phyloP scores from a whole-genome alignment of 2,797 vertebrate genomes.

The Semaprochilodus insignis region DNA sequence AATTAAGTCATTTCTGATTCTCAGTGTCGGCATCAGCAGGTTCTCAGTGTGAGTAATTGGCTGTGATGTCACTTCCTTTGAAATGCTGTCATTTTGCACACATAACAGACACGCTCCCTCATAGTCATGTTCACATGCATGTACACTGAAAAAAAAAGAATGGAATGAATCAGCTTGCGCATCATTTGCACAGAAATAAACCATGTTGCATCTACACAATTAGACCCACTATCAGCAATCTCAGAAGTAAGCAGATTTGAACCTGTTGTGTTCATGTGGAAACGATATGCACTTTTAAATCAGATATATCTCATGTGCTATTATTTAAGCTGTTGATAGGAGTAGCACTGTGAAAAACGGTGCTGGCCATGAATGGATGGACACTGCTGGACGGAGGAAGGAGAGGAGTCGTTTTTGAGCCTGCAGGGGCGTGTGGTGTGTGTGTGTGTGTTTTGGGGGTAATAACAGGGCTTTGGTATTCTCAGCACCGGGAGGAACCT shows the following conservation, averaged over 20 bases:
- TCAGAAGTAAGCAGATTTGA: not conserved
- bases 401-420: conserved; percentile 18
- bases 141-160: not conserved
- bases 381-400: conserved; percentile 19
- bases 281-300: not conserved
- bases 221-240: no score
- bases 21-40: not conserved
- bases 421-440: conserved; percentile 42
- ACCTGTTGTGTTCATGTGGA: not conserved
- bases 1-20: not conserved
- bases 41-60: not conserved
- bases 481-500: conserved; percentile 76
- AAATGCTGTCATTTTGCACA: conserved; percentile 1
- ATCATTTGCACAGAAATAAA: not conserved
- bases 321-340: not conserved
- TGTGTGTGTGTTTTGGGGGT: conserved; percentile 66
- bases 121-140: not conserved
- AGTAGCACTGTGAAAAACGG: not conserved
- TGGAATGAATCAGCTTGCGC: not conserved
- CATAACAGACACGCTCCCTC: not conserved
- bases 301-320: no score
- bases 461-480: conserved; percentile 83
- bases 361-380: conserved; percentile 2
- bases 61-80: conserved; percentile 28
- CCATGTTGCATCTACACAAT: no score